These are phyloP conservation scores for Mus caroli DNA, from an alignment of 2,797 vertebrate species.

Conservation along the genomic window DNA sequence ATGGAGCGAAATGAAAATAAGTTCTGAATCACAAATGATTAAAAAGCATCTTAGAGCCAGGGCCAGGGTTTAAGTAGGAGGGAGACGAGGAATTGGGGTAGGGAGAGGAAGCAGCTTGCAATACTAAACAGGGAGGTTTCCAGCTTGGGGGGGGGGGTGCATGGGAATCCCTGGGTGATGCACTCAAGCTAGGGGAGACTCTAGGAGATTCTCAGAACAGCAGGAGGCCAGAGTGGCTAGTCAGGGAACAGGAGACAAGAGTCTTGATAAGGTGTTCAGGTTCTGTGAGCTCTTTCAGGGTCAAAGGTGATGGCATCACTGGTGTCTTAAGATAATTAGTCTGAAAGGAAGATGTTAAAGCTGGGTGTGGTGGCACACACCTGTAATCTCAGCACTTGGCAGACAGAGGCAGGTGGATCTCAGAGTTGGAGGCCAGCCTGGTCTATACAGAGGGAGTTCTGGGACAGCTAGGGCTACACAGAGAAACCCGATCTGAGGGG, in stretches of 20 bases:
- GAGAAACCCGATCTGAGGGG: background rate
- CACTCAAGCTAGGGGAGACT: background rate
- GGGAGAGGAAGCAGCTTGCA: background rate
- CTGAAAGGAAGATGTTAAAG: background rate
- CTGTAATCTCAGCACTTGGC: background rate
- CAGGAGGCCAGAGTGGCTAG: background rate
- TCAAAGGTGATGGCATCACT: background rate
- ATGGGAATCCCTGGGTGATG: background rate
- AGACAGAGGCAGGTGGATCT: background rate
- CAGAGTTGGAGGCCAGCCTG: background rate
- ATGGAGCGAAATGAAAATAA: background rate
- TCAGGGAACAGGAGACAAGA: background rate
- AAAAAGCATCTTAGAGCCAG: background rate
- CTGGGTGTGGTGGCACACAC: background rate
- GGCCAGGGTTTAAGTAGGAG: too few species aligned
- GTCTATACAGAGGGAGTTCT: background rate
- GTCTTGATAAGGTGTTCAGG: fast-evolving
- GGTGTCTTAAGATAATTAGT: background rate
- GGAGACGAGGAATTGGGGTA: too few species aligned
- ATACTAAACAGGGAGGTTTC: background rate
- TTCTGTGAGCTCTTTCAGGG: background rate
- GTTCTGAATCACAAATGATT: background rate
- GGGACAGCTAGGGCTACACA: background rate
- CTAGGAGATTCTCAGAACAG: background rate
- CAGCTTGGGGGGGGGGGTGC: background rate